Percentiles rank a stretch among this genome's conserved stretches.
Conservation (phyloP, 2,797 vertebrate species). For the Oreochromis mossambicus region DNA sequence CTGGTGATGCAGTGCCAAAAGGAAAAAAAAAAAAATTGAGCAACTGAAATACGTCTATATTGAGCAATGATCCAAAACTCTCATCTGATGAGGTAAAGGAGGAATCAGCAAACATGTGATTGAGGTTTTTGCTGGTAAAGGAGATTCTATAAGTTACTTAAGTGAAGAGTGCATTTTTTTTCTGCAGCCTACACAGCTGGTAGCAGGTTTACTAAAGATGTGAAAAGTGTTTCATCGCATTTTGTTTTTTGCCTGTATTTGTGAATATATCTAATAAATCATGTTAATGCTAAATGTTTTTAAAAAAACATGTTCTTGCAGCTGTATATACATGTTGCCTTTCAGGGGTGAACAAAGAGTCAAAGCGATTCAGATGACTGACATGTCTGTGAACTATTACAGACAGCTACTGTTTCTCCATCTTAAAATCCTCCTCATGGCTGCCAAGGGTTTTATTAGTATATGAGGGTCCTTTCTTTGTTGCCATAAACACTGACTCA, state of each 20-base stretch:
- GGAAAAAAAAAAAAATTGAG: background rate
- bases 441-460: conserved; percentile 52
- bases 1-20: background rate
- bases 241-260: background rate
- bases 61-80: background rate
- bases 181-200: background rate
- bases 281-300: background rate
- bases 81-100: background rate
- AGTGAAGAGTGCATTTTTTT: background rate
- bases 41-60: background rate
- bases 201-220: background rate
- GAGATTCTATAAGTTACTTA: background rate
- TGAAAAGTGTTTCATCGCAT: background rate
- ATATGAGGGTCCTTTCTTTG: conserved; percentile 37
- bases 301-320: background rate
- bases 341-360: conserved; percentile 55
- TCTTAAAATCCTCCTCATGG: conserved; percentile 59
- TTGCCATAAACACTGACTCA: conserved; percentile 17
- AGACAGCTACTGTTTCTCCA: conserved; percentile 58
- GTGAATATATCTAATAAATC: background rate
- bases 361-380: conserved; percentile 57
- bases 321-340: conserved; percentile 1
- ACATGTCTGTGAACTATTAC: conserved; percentile 56
- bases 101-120: background rate
- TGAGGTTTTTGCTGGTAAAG: background rate